Percentiles rank a stretch among this genome's conserved stretches.
phyloP scores from a whole-genome alignment of 2,888 invertebrate genomes.

The Agrotis clavis region DNA sequence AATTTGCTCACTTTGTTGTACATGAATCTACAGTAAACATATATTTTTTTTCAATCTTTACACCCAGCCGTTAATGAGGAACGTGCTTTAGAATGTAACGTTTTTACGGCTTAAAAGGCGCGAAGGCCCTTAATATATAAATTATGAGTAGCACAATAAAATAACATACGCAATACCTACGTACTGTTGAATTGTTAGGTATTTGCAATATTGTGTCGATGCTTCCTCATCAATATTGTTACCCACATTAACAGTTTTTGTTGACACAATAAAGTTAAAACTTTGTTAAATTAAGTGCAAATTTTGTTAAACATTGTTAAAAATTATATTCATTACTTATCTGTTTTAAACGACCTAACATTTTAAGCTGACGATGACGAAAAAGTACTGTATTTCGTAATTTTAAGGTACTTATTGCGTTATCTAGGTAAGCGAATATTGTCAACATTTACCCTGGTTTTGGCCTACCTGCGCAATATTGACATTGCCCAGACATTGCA shows the following conservation, averaged over 20 bases:
- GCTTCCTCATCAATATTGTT: background rate
- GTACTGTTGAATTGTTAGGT: background rate
- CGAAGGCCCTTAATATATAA: too few species aligned
- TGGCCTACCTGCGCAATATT: slow-evolving; percentile 28
- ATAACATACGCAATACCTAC: background rate
- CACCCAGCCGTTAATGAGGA: too few species aligned
- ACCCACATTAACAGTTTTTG: background rate
- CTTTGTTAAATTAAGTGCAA: too few species aligned
- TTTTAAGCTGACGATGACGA: background rate
- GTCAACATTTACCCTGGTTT: slow-evolving; percentile 35
- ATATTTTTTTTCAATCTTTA: too few species aligned
- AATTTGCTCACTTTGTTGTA: too few species aligned
- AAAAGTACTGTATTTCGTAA: slow-evolving; percentile 4
- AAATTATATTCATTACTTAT: background rate
- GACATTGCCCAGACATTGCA: slow-evolving; percentile 11
- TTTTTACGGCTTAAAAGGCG: too few species aligned
- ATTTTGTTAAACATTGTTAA: background rate
- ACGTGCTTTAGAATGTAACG: too few species aligned
- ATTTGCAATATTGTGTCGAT: background rate
- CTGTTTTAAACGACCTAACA: background rate
- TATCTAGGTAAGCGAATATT: slow-evolving; percentile 21
- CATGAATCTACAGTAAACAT: too few species aligned
- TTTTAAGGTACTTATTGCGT: slow-evolving; percentile 1
- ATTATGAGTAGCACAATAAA: background rate
- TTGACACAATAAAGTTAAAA: background rate